phyloP scores from a whole-genome alignment of 2,888 invertebrate species.

The Synanthedon vespiformis region DNA sequence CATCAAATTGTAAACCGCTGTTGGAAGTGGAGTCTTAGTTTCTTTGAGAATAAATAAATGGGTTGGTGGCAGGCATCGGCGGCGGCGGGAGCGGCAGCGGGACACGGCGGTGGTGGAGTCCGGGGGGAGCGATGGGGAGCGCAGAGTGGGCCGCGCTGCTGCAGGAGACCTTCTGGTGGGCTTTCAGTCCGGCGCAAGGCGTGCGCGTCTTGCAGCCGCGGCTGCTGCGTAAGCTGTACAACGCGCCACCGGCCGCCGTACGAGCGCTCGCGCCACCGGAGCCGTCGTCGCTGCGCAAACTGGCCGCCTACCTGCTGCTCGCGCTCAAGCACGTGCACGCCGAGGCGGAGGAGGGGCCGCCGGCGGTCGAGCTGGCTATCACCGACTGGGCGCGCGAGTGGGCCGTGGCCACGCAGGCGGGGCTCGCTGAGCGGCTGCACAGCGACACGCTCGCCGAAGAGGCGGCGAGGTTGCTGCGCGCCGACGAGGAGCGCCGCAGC shows the following conservation, averaged over 20 bases:
- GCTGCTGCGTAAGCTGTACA: constrained; percentile 42
- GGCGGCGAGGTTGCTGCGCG: constrained; percentile 29
- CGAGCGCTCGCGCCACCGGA: constrained; percentile 37
- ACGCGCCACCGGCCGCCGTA: constrained; percentile 35
- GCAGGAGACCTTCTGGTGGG: constrained; percentile 53
- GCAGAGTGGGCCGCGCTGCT: constrained; percentile 39
- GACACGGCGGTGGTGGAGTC: constrained; percentile 33
- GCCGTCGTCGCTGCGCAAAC: constrained; percentile 40
- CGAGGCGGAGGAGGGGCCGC: constrained; percentile 20
- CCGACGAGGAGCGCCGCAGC: constrained; percentile 32
- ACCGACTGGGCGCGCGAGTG: constrained; percentile 61
- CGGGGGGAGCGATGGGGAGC: constrained; percentile 12
- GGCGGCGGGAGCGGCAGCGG: constrained; percentile 19
- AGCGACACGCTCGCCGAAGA: constrained; percentile 26
- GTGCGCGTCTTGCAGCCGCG: constrained; percentile 34
- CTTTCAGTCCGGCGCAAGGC: constrained; percentile 24
- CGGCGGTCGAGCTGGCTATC: constrained; percentile 38
- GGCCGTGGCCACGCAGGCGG: constrained; percentile 47
- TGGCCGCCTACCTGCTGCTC: constrained; percentile 48
- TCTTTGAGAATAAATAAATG: neutral
- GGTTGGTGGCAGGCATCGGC: neutral
- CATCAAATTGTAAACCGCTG: too few species aligned
- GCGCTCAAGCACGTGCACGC: constrained; percentile 42
- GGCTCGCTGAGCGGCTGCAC: constrained; percentile 26
- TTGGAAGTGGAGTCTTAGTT: too few species aligned